Percentiles rank a stretch among this genome's conserved stretches.
Evolutionary conservation across 2,888 invertebrate genomes (phyloP).

Genomic region (Pachydiplax longipennis): DNA sequence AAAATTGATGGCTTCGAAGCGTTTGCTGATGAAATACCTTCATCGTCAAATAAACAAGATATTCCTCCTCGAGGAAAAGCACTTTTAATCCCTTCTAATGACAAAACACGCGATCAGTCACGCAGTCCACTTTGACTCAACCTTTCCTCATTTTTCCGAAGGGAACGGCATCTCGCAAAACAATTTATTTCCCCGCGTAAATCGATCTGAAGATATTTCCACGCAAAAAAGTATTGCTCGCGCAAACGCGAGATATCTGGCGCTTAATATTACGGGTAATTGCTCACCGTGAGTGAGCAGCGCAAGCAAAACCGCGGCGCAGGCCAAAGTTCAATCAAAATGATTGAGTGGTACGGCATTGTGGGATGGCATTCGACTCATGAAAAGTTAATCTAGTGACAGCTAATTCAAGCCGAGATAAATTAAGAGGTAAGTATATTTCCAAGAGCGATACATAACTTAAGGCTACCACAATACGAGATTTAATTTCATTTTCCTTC

Average conservation of each 20-base stretch:
- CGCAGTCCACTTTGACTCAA: neutral
- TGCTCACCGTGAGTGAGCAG: neutral
- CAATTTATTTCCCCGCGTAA: neutral
- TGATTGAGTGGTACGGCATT: neutral
- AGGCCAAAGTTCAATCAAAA: neutral
- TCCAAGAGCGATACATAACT: neutral
- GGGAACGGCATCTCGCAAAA: neutral
- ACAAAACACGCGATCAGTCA: neutral
- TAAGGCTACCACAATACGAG: neutral
- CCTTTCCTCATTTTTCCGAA: neutral
- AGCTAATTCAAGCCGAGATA: neutral
- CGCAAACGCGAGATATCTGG: neutral
- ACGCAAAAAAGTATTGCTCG: neutral
- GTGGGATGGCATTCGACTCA: neutral
- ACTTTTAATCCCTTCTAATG: neutral
- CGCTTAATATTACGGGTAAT: neutral
- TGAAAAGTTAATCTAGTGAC: constrained; percentile 1
- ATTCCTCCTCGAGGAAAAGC: neutral
- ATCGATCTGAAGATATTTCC: neutral
- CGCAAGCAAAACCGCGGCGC: neutral
- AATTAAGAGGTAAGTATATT: neutral
- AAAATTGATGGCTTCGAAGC: neutral
- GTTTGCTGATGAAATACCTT: neutral
- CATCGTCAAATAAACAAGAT: neutral
- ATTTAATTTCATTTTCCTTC: neutral